These are phyloP conservation scores for Nematolebias whitei DNA, from an alignment of 2,113 vertebrate genomes.

Conservation along the genomic window DNA sequence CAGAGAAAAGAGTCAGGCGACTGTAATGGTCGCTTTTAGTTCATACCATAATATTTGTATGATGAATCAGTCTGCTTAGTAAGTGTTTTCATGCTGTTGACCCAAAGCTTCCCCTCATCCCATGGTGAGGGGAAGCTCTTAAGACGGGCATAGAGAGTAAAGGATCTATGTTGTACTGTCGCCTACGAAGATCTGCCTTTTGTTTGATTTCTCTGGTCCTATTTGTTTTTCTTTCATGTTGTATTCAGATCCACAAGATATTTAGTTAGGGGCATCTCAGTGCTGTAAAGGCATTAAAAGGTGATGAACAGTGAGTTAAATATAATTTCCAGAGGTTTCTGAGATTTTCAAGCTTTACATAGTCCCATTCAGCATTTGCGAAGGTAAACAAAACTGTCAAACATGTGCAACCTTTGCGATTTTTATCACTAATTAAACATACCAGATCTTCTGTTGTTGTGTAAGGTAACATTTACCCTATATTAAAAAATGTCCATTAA, in stretches of 20 bases:
- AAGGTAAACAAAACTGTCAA: too few species aligned
- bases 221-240: conserved; percentile 3
- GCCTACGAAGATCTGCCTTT: conserved; percentile 59
- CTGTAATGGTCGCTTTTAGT: conserved; percentile 68
- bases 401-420: too few species aligned
- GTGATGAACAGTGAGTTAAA: neutral
- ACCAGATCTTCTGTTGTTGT: too few species aligned
- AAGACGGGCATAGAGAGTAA: conserved; percentile 35
- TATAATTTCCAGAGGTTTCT: neutral
- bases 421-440: too few species aligned
- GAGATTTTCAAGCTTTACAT: neutral
- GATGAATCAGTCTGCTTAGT: conserved; percentile 68
- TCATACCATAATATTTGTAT: conserved; percentile 76
- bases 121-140: too few species aligned
- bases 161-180: conserved; percentile 47
- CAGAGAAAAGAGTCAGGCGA: conserved; percentile 70
- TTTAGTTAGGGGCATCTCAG: neutral
- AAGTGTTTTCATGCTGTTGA: conserved; percentile 74
- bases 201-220: conserved; percentile 35
- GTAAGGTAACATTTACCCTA: neutral
- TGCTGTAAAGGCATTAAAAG: neutral
- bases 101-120: conserved; percentile 59
- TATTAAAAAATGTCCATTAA: neutral
- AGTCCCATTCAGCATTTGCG: too few species aligned
- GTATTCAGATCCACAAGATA: neutral